Percentiles rank a stretch among this genome's conserved stretches.
These are phyloP conservation scores for Acropora tenuis DNA, from an alignment of 64 coral and sea anemone species.

Conservation along the genomic window DNA sequence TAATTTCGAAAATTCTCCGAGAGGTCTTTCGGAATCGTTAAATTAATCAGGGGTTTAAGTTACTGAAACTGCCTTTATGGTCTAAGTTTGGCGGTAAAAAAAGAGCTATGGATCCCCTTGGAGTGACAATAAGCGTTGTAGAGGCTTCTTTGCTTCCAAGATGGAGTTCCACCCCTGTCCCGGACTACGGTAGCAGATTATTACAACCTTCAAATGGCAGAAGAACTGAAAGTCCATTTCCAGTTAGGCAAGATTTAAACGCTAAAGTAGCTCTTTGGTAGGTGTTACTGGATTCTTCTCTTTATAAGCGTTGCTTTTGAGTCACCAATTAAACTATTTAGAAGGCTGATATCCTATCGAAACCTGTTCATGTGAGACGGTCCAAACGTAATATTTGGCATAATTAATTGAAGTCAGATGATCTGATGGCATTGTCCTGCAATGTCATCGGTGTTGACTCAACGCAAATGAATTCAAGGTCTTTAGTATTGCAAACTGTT, in stretches of 20 bases:
- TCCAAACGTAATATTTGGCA: too few species aligned
- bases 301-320: not conserved
- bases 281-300: not conserved
- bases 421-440: too few species aligned
- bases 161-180: conserved; percentile 70
- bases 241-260: conserved; percentile 75
- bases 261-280: conserved; percentile 85
- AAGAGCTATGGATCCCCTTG: conserved; percentile 83
- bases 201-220: conserved; percentile 1
- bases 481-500: too few species aligned
- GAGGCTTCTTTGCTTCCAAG: conserved; percentile 78
- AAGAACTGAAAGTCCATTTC: conserved; percentile 59
- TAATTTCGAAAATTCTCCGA: not conserved
- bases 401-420: too few species aligned
- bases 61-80: not conserved
- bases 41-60: not conserved
- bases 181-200: not conserved
- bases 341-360: not conserved
- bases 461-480: too few species aligned
- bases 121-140: conserved; percentile 67
- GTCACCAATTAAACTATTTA: not conserved
- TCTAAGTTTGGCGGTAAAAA: not conserved
- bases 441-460: too few species aligned
- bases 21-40: not conserved
- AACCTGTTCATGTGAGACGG: too few species aligned